Evolutionary conservation across 2,797 vertebrate species (phyloP).

Genomic region (Trachurus trachurus): DNA sequence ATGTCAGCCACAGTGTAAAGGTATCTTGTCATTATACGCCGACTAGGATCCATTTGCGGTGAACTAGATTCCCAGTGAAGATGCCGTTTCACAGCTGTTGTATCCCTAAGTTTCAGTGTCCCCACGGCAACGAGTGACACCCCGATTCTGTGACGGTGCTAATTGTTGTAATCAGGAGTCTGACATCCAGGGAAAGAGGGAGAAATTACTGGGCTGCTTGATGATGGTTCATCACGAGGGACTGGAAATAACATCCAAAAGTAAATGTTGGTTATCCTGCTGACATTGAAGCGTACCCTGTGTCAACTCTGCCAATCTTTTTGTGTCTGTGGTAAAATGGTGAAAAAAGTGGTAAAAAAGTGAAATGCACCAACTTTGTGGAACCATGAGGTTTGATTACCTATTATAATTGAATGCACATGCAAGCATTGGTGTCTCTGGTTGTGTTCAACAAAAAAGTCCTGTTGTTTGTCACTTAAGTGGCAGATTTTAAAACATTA

Average conservation of each 20-base stretch:
- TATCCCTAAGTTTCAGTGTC: background rate
- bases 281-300: conserved; percentile 20
- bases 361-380: background rate
- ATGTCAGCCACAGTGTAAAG: conserved; percentile 50
- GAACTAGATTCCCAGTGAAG: conserved; percentile 52
- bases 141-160: conserved; percentile 30
- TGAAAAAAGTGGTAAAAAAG: background rate
- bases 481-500: too few species aligned
- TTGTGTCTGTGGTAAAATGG: background rate
- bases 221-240: conserved; percentile 40
- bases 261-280: conserved; percentile 33
- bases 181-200: conserved; percentile 18
- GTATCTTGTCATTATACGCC: conserved; percentile 48
- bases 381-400: background rate
- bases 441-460: background rate
- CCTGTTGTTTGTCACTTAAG: too few species aligned
- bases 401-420: background rate
- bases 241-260: conserved; percentile 25
- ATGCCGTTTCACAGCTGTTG: conserved; percentile 47
- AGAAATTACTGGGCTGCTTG: conserved; percentile 45
- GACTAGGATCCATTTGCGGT: conserved; percentile 37
- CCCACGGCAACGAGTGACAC: conserved; percentile 16
- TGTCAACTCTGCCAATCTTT: conserved; percentile 12
- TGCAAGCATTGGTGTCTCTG: background rate
- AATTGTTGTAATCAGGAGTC: conserved; percentile 66